These are phyloP conservation scores for Herpetotheres cachinnans DNA, from an alignment of 2,113 vertebrate genomes.

Conservation along the genomic window DNA sequence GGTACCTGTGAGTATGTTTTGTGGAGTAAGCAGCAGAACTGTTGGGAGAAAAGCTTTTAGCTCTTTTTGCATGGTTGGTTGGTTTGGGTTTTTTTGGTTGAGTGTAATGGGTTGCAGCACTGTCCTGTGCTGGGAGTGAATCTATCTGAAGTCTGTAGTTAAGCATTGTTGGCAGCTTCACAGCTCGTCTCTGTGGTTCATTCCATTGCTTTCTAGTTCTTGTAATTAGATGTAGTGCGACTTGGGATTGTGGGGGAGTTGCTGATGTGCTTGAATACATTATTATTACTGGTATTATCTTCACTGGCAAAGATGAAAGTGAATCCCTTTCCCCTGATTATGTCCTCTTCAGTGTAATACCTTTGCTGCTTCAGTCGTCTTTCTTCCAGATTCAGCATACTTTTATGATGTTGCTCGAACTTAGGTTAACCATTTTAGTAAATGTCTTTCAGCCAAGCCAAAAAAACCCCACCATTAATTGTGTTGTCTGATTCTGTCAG, in stretches of 20 bases:
- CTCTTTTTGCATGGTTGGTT: no score
- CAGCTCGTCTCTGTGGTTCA: neutral
- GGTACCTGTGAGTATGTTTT: neutral
- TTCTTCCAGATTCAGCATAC: neutral
- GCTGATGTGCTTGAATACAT: neutral
- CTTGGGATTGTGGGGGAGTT: neutral
- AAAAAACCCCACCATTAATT: neutral
- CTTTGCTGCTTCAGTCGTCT: neutral
- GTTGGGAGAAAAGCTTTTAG: neutral
- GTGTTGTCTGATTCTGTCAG: neutral
- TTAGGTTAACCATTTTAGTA: neutral
- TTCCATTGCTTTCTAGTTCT: neutral
- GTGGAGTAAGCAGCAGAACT: neutral
- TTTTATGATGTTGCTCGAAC: neutral
- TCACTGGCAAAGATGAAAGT: neutral
- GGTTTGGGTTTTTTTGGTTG: no score
- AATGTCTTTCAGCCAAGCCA: neutral
- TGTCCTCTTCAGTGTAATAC: neutral
- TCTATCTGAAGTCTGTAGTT: neutral
- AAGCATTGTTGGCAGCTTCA: neutral
- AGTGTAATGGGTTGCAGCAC: neutral
- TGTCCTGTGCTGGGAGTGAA: neutral
- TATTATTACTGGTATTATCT: neutral
- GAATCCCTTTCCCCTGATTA: neutral
- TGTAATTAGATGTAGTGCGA: neutral